Conservation (phyloP, 2,113 vertebrate genomes). For the Melospiza georgiana region DNA sequence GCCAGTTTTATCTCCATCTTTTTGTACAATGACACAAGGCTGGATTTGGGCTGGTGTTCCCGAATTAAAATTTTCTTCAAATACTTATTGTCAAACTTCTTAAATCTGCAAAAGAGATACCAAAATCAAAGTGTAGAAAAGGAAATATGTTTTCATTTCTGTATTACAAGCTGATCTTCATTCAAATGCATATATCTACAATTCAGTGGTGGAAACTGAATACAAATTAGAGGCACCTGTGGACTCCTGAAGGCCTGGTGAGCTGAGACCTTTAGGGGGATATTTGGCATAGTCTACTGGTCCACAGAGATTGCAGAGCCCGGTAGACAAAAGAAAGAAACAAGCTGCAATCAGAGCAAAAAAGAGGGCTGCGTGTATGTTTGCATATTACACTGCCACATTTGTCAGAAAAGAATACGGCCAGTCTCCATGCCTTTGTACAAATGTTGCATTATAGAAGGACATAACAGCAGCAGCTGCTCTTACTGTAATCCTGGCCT, state of each 20-base stretch:
- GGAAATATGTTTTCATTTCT: neutral
- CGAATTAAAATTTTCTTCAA: constrained; percentile 88
- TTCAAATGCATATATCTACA: neutral
- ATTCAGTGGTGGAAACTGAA: neutral
- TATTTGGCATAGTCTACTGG: neutral
- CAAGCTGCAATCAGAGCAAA: constrained; percentile 59
- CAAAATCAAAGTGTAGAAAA: neutral
- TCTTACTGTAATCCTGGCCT: constrained; percentile 43
- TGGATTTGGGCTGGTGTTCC: constrained; percentile 86
- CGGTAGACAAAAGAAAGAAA: constrained; percentile 51
- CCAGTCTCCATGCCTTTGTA: constrained; percentile 18
- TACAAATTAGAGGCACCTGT: constrained; percentile 5
- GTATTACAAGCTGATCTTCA: neutral
- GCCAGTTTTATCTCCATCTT: constrained; percentile 94
- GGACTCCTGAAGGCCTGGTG: neutral
- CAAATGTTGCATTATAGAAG: constrained; percentile 24
- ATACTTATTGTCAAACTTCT: constrained; percentile 90
- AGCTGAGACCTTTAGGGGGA: neutral
- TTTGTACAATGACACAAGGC: constrained; percentile 91
- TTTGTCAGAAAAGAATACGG: constrained; percentile 38
- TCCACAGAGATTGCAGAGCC: constrained; percentile 36
- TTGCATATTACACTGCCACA: neutral
- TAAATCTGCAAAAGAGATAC: constrained; percentile 79
- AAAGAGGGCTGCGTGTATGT: neutral
- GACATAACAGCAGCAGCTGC: constrained; percentile 53